A percentile compares a stretch with the other conserved stretches of the same genome.
These are phyloP conservation scores for Drosophila borealis DNA, from an alignment of 2,888 invertebrate genomes.

Conservation along the genomic window DNA sequence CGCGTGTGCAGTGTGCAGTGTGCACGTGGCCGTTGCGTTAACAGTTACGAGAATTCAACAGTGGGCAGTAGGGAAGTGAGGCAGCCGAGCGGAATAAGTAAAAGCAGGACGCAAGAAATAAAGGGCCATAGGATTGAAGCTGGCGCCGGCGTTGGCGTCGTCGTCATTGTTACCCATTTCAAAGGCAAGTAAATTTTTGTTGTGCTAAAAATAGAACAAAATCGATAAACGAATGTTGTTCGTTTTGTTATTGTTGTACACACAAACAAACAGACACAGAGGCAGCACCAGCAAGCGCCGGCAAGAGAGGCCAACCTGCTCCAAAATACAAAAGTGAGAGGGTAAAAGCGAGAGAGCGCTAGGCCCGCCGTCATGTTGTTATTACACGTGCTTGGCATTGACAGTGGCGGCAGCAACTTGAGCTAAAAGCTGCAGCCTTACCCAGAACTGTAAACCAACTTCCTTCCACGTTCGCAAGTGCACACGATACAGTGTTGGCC, in stretches of 20 bases:
- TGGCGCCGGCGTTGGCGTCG: conserved; percentile 21
- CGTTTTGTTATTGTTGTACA: conserved; percentile 44
- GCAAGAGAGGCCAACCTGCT: conserved; percentile 26
- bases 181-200: conserved; percentile 77
- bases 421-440: conserved; percentile 30
- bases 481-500: background rate
- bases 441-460: conserved; percentile 18
- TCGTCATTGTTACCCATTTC: conserved; percentile 57
- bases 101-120: conserved; percentile 3
- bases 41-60: conserved; percentile 14
- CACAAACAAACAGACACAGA: conserved; percentile 62
- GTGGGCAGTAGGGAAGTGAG: background rate
- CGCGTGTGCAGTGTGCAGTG: conserved; percentile 1
- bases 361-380: conserved; percentile 19
- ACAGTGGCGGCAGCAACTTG: conserved; percentile 43
- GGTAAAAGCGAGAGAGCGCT: conserved; percentile 11
- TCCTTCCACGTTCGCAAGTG: conserved; percentile 8
- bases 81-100: conserved; percentile 2
- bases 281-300: conserved; percentile 35
- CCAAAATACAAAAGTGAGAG: conserved; percentile 24
- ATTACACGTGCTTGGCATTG: conserved; percentile 71
- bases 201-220: conserved; percentile 83
- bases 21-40: conserved; percentile 43
- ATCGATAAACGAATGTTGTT: conserved; percentile 83
- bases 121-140: conserved; percentile 23